phyloP scores from a whole-genome alignment of 37 sponge, comb jelly and placozoan genomes.

The Agelas oroides region DNA sequence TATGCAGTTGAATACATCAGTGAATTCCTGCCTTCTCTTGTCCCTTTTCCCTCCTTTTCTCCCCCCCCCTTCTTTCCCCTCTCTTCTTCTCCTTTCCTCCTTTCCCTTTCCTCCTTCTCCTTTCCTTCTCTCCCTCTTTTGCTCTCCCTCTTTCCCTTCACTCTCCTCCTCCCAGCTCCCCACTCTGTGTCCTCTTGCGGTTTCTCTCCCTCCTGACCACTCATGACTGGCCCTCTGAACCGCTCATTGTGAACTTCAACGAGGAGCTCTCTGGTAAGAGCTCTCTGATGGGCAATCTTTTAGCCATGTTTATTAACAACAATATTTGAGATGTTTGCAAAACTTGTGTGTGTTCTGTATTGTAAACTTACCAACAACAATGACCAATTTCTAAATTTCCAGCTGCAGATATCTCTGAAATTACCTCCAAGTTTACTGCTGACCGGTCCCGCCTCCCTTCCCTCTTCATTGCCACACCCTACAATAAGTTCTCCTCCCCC shows the following conservation, averaged over 20 bases:
- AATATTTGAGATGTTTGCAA: no score
- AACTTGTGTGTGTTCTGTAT: no score
- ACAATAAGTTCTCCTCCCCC: constrained; percentile 49
- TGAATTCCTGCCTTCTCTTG: no score
- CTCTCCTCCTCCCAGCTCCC: constrained; percentile 53
- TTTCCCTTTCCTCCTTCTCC: no score
- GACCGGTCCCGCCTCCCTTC: constrained; percentile 68
- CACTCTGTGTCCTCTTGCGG: constrained; percentile 74
- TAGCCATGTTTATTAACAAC: neutral
- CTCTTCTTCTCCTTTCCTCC: no score
- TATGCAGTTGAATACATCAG: no score
- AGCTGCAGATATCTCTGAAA: constrained; percentile 61
- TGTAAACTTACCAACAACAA: neutral
- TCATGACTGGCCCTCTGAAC: constrained; percentile 83
- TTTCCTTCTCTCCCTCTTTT: neutral
- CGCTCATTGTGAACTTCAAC: constrained; percentile 90
- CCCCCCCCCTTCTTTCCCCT: no score
- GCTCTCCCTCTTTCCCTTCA: constrained; percentile 33
- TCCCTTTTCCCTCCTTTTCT: no score
- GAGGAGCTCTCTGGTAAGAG: constrained; percentile 76
- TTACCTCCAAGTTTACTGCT: constrained; percentile 37
- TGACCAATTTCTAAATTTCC: neutral
- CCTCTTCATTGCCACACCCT: constrained; percentile 81
- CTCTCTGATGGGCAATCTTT: no score
- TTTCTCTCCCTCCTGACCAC: constrained; percentile 83